These are phyloP conservation scores for Galemys pyrenaicus DNA, from an alignment of 2,113 vertebrate species.

Conservation along the genomic window DNA sequence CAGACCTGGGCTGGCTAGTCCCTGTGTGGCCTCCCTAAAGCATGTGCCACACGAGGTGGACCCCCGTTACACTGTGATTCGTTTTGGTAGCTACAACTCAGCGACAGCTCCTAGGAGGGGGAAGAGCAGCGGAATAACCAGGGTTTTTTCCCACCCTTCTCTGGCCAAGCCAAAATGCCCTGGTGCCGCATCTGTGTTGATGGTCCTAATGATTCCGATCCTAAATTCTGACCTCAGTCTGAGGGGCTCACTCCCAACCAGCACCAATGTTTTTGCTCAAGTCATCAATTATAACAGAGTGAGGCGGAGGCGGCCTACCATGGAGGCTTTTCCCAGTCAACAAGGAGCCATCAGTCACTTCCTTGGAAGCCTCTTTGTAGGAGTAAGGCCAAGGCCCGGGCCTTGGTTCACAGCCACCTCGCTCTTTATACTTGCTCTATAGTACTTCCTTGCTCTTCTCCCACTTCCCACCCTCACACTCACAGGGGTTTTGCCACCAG, in stretches of 20 bases:
- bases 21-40: background rate
- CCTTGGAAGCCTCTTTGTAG: background rate
- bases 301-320: background rate
- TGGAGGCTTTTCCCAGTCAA: background rate
- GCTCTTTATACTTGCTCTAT: too few relatives aligned
- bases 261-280: background rate
- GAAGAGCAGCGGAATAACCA: background rate
- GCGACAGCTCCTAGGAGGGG: background rate
- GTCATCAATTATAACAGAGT: background rate
- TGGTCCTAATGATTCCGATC: background rate
- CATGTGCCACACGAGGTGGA: too few relatives aligned
- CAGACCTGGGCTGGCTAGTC: background rate
- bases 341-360: background rate
- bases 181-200: background rate
- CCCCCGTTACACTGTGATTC: background rate
- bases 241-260: background rate
- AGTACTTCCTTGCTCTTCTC: background rate
- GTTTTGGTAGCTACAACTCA: background rate
- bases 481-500: background rate
- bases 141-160: background rate
- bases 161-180: background rate
- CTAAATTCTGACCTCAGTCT: background rate
- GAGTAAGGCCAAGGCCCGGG: background rate
- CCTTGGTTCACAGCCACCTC: too few relatives aligned
- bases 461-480: background rate